These are phyloP conservation scores for Heptranchias perlo DNA, from an alignment of 2,113 vertebrate genomes.

Conservation along the genomic window DNA sequence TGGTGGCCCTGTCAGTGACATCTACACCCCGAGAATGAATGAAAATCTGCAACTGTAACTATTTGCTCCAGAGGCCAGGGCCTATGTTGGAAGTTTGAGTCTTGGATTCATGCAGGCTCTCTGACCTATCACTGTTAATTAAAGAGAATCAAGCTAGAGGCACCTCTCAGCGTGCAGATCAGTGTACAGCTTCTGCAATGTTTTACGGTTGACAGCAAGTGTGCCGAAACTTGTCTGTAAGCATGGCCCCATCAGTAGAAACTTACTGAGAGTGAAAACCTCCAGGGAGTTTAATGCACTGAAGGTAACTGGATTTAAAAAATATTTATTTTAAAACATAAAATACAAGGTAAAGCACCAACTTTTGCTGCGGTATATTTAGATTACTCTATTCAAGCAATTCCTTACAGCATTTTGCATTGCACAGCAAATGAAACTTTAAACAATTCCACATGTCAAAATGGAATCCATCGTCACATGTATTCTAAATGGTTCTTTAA, in stretches of 20 bases:
- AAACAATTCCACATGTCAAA: neutral
- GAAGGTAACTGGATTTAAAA: neutral
- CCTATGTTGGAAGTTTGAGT: neutral
- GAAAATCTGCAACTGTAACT: too few relatives aligned
- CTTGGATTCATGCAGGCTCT: neutral
- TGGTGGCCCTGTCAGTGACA: too few relatives aligned
- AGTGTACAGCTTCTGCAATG: neutral
- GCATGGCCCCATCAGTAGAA: too few relatives aligned
- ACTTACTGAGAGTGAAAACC: neutral
- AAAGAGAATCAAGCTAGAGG: too few relatives aligned
- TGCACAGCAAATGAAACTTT: neutral
- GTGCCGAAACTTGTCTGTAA: too few relatives aligned
- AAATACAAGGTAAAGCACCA: too few relatives aligned
- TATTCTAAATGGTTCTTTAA: neutral
- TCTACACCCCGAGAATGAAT: too few relatives aligned
- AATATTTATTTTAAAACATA: neutral
- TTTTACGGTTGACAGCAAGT: too few relatives aligned
- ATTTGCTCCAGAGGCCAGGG: too few relatives aligned
- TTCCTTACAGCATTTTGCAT: neutral
- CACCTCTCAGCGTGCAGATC: too few relatives aligned
- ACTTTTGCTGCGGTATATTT: neutral
- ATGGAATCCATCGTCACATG: neutral
- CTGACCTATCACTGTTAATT: too few relatives aligned
- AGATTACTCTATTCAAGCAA: neutral
- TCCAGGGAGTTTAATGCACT: neutral